Evolutionary conservation across 2,797 vertebrate genomes (phyloP).

Genomic region (Sebastes iracundus): DNA sequence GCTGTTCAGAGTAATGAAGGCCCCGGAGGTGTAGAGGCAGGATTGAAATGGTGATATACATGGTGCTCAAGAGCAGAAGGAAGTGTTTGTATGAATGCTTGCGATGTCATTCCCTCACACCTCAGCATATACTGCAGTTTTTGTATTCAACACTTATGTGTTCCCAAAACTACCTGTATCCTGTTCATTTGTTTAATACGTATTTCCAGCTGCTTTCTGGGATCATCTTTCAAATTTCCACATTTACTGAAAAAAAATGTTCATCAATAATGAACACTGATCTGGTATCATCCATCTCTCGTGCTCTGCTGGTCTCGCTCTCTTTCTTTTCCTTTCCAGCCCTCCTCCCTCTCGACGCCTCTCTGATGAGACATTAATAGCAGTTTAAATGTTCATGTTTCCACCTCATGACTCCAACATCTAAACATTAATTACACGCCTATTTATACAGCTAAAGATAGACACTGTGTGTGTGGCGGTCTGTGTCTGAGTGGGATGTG

Average conservation of each 20-base stretch:
- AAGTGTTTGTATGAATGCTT: not conserved
- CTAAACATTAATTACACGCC: slow-evolving; percentile 55
- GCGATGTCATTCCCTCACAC: not conserved
- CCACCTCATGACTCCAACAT: slow-evolving; percentile 39
- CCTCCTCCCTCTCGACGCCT: not conserved
- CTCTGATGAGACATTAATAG: slow-evolving; percentile 63
- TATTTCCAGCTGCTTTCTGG: not conserved
- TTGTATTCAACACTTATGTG: not conserved
- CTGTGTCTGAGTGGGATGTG: not conserved
- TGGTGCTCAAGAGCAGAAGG: not conserved
- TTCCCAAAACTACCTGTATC: not conserved
- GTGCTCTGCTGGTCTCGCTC: not conserved
- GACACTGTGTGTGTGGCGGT: slow-evolving; percentile 1
- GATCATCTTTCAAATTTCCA: not conserved
- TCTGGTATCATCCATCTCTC: slow-evolving; percentile 3
- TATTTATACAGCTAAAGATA: slow-evolving; percentile 53
- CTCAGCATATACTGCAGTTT: not conserved
- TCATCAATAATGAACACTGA: not conserved
- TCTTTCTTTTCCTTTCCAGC: not conserved
- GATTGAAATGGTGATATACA: not conserved
- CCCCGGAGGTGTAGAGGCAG: not conserved
- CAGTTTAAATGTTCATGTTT: slow-evolving; percentile 57
- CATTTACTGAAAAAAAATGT: not conserved
- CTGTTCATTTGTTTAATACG: not conserved
- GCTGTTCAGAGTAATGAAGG: slow-evolving; percentile 1